A percentile compares a stretch with the other conserved stretches of the same genome.
Conservation (phyloP, 2,797 vertebrate species). For the Galagoides demidoff region DNA sequence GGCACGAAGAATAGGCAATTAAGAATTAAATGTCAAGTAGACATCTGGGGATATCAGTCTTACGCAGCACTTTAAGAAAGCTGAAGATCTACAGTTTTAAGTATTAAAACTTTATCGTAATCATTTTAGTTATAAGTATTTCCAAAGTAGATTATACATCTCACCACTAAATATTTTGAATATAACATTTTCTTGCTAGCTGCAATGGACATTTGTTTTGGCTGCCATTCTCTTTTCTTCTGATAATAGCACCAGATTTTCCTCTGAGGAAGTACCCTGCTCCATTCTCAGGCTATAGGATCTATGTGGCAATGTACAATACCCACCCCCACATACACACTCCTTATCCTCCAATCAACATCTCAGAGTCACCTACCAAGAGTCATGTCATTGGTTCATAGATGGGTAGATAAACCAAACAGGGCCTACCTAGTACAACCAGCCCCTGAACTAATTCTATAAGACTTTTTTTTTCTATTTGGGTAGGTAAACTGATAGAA, state of each 20-base stretch:
- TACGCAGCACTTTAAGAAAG: slow-evolving; percentile 32
- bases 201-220: slow-evolving; percentile 20
- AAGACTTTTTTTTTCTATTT: slow-evolving; percentile 15
- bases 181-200: slow-evolving; percentile 31
- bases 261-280: slow-evolving; percentile 1
- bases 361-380: background rate
- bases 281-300: background rate
- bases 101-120: slow-evolving; percentile 8
- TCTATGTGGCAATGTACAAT: background rate
- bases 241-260: slow-evolving; percentile 17
- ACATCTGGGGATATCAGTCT: background rate
- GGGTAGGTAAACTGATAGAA: background rate
- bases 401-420: background rate
- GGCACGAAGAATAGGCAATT: slow-evolving; percentile 32
- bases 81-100: slow-evolving; percentile 43
- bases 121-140: slow-evolving; percentile 55
- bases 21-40: slow-evolving; percentile 10
- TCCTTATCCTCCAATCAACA: background rate
- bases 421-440: background rate
- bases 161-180: slow-evolving; percentile 31
- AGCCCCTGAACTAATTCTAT: background rate
- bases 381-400: background rate
- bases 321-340: background rate
- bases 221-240: background rate
- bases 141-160: slow-evolving; percentile 43